Evolutionary conservation across 2,888 invertebrate genomes (phyloP).

Genomic region (Pomacea canaliculata): DNA sequence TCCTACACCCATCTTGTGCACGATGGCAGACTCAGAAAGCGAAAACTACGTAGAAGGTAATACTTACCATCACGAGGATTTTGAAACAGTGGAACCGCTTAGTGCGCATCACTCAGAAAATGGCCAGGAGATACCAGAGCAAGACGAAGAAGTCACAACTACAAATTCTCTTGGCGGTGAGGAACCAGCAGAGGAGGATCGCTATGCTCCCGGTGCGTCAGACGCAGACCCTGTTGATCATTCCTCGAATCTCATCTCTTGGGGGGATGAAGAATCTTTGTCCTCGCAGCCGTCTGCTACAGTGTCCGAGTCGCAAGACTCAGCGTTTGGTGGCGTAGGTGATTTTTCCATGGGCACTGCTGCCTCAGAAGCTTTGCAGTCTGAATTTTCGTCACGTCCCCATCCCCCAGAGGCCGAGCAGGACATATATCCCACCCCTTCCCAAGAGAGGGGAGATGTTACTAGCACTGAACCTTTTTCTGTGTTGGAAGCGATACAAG

Average conservation of each 20-base stretch:
- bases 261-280: conserved; percentile 33
- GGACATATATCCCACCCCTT: conserved; percentile 26
- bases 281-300: conserved; percentile 33
- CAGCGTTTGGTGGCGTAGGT: conserved; percentile 28
- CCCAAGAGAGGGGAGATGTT: conserved; percentile 18
- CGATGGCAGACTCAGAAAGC: conserved; percentile 30
- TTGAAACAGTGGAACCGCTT: conserved; percentile 33
- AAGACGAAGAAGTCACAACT: conserved; percentile 56
- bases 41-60: conserved; percentile 33
- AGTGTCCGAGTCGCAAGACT: conserved; percentile 32
- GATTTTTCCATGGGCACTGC: conserved; percentile 20
- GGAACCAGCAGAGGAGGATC: conserved; percentile 55
- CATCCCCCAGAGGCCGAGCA: conserved; percentile 27
- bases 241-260: conserved; percentile 37
- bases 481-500: conserved; percentile 17
- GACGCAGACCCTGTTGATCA: conserved; percentile 37
- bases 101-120: conserved; percentile 4
- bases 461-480: conserved; percentile 22
- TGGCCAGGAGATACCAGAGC: conserved; percentile 29
- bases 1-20: conserved; percentile 2
- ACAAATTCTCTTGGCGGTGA: conserved; percentile 49
- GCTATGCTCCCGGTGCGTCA: conserved; percentile 46
- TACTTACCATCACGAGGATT: conserved; percentile 36
- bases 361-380: conserved; percentile 30
- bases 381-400: conserved; percentile 31